phyloP scores from a whole-genome alignment of 2,113 vertebrate genomes.

The mouse (Mus musculus) region DNA sequence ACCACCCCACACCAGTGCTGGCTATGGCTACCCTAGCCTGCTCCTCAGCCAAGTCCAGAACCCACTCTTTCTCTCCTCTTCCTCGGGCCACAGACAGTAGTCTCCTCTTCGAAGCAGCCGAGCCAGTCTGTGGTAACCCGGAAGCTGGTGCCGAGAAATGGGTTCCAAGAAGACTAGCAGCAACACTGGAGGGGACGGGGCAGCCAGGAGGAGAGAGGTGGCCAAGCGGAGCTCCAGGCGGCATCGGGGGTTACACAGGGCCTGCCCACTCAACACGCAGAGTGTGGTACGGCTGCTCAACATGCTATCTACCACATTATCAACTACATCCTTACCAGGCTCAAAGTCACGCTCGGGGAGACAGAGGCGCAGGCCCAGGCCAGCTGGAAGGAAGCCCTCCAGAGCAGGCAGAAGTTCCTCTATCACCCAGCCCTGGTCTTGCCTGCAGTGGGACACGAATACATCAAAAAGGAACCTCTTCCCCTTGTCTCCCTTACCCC shows the following conservation, averaged over 20 bases:
- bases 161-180: constrained; percentile 61
- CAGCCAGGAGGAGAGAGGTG: constrained; percentile 38
- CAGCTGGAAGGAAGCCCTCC: background rate
- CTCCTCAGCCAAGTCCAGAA: constrained; percentile 60
- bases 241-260: background rate
- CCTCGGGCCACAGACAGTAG: background rate
- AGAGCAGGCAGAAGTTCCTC: constrained; percentile 36
- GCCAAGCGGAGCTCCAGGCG: constrained; percentile 29
- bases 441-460: constrained; percentile 59
- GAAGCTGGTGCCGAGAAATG: constrained; percentile 60
- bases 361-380: constrained; percentile 6
- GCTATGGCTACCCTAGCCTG: constrained; percentile 10
- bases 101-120: constrained; percentile 50
- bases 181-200: background rate
- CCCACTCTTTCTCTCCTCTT: background rate
- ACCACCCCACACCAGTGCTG: background rate
- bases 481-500: background rate
- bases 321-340: constrained; percentile 49
- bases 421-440: constrained; percentile 54
- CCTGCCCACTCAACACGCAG: constrained; percentile 16
- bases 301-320: constrained; percentile 38
- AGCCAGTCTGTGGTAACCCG: constrained; percentile 13
- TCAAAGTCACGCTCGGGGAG: constrained; percentile 54
- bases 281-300: background rate
- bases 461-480: constrained; percentile 44